A percentile compares a stretch with the other conserved stretches of the same genome.
These are phyloP conservation scores for Paramuricea clavata DNA, from an alignment of 92 coral and sea anemone species.

Conservation along the genomic window DNA sequence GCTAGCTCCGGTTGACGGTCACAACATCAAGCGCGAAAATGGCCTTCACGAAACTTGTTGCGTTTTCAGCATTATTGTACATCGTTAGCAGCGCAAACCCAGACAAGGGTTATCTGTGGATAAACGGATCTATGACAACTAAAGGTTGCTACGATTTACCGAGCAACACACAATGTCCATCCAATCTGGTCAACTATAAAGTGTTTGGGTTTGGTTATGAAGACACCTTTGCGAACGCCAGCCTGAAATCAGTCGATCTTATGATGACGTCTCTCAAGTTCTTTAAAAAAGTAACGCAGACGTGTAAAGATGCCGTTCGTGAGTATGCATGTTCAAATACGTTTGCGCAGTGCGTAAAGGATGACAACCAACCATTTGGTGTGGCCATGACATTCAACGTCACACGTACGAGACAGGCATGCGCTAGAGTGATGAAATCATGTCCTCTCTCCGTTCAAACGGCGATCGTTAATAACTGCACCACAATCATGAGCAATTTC, in stretches of 20 bases:
- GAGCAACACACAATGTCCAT: conserved; percentile 1
- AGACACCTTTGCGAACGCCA: background rate
- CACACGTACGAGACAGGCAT: conserved; percentile 13
- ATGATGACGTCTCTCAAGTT: background rate
- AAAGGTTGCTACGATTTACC: conserved; percentile 13
- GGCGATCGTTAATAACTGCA: conserved; percentile 21
- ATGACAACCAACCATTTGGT: background rate
- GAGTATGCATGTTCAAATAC: conserved; percentile 34
- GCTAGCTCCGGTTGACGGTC: background rate
- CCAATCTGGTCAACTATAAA: conserved; percentile 11
- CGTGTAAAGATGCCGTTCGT: conserved; percentile 14
- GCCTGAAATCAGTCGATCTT: background rate
- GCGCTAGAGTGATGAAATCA: background rate
- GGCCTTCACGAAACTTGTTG: background rate
- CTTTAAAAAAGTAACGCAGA: background rate
- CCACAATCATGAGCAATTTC: conserved; percentile 16
- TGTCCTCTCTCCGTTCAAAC: conserved; percentile 8
- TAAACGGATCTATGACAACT: background rate
- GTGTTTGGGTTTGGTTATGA: background rate
- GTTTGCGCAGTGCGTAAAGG: conserved; percentile 1
- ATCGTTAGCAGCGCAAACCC: conserved; percentile 16
- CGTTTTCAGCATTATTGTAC: conserved; percentile 1
- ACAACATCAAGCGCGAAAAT: background rate
- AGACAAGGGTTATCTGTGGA: conserved; percentile 5
- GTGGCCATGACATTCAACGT: conserved; percentile 11